Evolutionary conservation across 1,140 invertebrate species (phyloP), one percentile per base, ranked within the genome.

Genomic region (Diplogasteroides magnus): DNA sequence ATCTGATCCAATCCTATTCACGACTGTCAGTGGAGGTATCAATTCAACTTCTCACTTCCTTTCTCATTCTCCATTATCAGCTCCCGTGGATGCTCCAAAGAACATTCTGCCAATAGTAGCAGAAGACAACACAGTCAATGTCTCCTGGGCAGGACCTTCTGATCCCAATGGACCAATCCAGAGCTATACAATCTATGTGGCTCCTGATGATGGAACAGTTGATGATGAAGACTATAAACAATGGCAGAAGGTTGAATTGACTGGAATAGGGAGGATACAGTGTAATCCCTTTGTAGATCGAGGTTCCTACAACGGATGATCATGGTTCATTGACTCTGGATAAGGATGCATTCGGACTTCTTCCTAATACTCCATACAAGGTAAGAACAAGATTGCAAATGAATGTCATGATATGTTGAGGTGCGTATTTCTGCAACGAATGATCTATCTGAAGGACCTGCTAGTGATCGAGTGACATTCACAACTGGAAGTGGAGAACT

Each of bases 361-460:
- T 64, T 15, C 80, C 80, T 27, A 74, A 83, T 55, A 76, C 66
- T 62, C 71, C 67, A 23, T 82, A 82, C 70, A 74, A 77, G 55
- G 72, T 82, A 28, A 14, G 23, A 19, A n/a, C n/a, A n/a, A n/a
- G n/a, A n/a, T n/a, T n/a, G n/a, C n/a, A n/a, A n/a, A n/a, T n/a
- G n/a, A n/a, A n/a, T 48, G 14, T 31, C 31, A 64, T 64, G 31
- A 26, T 64, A 13, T 31, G 2, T 65, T 64, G 14, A 68, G 66
- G 28, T 72, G 0, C 71, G 81, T 1, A 69, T 82, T 25, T 67
- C 80, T 14, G 81, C 81, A 1, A 80, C 76, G 15, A 82, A 82
- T 62, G 80, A 82, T 72, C 67, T 77, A 56, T 79, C 74, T 19
- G 80, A 82, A 68, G 80, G 80, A 14, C 80, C 80, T 15, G 73